Base-by-base conservation (phyloP, 2,797 vertebrate species). In the Myotis findleyi region DNA sequence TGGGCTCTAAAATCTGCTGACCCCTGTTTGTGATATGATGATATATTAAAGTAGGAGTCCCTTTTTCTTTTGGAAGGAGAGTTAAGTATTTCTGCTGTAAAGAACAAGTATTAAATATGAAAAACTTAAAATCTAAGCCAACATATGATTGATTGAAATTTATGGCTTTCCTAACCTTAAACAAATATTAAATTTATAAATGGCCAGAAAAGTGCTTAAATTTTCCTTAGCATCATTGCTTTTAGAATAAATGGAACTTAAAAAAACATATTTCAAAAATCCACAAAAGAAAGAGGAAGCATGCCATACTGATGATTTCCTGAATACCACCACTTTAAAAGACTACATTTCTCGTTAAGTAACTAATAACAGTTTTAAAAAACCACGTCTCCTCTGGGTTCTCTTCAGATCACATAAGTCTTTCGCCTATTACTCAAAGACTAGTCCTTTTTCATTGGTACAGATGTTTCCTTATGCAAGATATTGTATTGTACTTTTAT, bases 171-270 rank as follows among this genome's bases (percentile, higher is more conserved):
- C 91, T 93, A 95, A 80, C 81, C 57, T 96, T 90, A 71, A 89
- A 64, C 36, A 81, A 69, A 69, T 57, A 95, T 83, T 93, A 93
- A 95, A 38, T 94, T 96, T 96, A 96, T 80, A 96, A 71, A 96
- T 94, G 91, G 47, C 77, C 94, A 95, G 93, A 95, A n/a, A 87
- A 96, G 53, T 97, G 86, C 88, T 89, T 92, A 95, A 38, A 62
- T 94, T 82, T 93, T 95, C 90, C 97, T 95, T 76, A 93, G 51
- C 51, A 47, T 82, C 57, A 95, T 84, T 88, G 84, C 49, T 16
- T 87, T 23, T 96, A 95, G 62, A 51, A 81, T 94, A 76, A 91
- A 91, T 73, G 25, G 36, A 88, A 95, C 80, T 89, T 93, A 21
- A 21, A 53, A 53, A 75, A 94, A 86, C 33, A 68, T 69, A 87